A percentile compares a stretch with the other conserved stretches of the same genome.
Conservation (phyloP, 2,113 vertebrate species). For the Odontesthes bonariensis region DNA sequence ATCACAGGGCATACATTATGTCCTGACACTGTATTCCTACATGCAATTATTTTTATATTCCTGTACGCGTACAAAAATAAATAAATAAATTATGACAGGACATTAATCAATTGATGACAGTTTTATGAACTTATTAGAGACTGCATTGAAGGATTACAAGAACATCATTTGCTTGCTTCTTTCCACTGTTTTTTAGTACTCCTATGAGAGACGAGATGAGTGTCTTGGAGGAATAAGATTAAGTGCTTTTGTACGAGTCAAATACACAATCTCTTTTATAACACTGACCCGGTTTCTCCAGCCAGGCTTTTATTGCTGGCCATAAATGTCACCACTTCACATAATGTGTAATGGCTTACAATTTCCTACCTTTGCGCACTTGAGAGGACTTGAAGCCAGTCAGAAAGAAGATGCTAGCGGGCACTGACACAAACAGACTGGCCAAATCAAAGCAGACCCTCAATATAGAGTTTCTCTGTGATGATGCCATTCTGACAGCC, state of each 20-base stretch:
- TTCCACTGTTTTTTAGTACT: background rate
- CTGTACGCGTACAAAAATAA: no score
- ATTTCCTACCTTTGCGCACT: constrained; percentile 10
- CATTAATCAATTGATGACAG: no score
- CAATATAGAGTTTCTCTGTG: constrained; percentile 14
- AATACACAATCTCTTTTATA: constrained; percentile 6
- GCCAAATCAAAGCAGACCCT: constrained; percentile 42
- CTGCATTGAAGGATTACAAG: no score
- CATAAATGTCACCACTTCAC: constrained; percentile 33
- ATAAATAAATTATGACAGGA: no score
- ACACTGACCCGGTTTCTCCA: constrained; percentile 15
- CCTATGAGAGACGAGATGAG: no score
- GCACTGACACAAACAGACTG: constrained; percentile 6
- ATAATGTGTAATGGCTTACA: constrained; percentile 7
- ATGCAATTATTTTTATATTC: no score
- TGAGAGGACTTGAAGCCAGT: background rate
- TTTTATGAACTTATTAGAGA: no score
- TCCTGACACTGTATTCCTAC: no score
- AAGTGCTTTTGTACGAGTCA: constrained; percentile 23
- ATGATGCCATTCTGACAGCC: constrained; percentile 61
- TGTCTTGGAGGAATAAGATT: background rate
- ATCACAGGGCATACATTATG: no score
- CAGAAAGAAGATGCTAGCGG: background rate
- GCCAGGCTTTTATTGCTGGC: constrained; percentile 2
- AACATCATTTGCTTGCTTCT: background rate